Evolutionary conservation across 2,888 invertebrate species (phyloP).

Genomic region (Parnassius orleans): DNA sequence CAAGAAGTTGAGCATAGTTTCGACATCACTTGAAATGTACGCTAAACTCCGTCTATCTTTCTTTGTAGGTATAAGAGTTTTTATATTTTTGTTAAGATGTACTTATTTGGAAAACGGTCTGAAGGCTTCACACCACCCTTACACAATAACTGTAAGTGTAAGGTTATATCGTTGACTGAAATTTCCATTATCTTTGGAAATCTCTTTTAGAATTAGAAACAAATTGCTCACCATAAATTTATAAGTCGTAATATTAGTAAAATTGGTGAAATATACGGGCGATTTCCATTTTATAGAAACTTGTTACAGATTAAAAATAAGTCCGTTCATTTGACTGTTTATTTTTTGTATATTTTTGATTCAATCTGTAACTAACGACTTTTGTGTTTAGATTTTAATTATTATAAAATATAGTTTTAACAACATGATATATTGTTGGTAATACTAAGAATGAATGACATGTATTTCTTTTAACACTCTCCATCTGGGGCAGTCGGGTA

Average conservation of each 20-base stretch:
- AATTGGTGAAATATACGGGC: neutral
- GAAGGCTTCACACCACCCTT: neutral
- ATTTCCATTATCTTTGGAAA: slow-evolving; percentile 3
- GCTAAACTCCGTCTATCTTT: too few relatives aligned
- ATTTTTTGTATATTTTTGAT: neutral
- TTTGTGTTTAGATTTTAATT: neutral
- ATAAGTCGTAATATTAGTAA: slow-evolving; percentile 4
- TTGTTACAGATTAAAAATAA: neutral
- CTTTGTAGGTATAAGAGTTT: neutral
- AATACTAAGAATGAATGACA: too few relatives aligned
- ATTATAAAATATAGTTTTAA: neutral
- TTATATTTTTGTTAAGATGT: neutral
- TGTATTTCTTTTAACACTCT: too few relatives aligned
- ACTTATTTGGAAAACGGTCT: slow-evolving; percentile 11
- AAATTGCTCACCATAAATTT: slow-evolving; percentile 21
- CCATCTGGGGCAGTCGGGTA: too few relatives aligned
- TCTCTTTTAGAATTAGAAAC: slow-evolving; percentile 10
- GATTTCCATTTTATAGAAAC: neutral
- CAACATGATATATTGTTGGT: neutral
- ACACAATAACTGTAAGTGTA: neutral
- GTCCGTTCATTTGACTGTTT: neutral
- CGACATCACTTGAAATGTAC: too few relatives aligned
- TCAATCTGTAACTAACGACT: too few relatives aligned
- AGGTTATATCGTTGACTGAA: slow-evolving; percentile 10
- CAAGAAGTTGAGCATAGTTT: too few relatives aligned